A percentile compares a stretch with the other conserved stretches of the same genome.
Evolutionary conservation across 1,140 invertebrate species (phyloP).

Genomic region (Drosophila cardini): DNA sequence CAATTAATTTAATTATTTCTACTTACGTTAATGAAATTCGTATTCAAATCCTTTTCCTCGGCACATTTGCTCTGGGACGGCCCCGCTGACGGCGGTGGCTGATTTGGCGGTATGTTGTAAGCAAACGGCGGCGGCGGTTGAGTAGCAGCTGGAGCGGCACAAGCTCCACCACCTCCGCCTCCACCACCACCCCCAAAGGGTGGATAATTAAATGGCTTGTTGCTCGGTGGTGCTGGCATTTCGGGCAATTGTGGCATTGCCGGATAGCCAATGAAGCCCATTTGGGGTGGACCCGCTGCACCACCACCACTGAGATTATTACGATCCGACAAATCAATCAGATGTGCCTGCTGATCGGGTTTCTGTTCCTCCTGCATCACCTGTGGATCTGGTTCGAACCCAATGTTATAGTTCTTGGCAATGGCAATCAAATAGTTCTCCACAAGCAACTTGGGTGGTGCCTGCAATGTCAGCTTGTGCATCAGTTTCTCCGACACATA

Average conservation of each 20-base stretch:
- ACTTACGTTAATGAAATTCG: conserved; percentile 87
- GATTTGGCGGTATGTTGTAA: conserved; percentile 90
- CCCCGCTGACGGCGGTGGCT: conserved; percentile 30
- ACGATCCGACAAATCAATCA: conserved; percentile 91
- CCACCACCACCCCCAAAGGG: conserved; percentile 57
- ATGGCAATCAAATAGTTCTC: conserved; percentile 99
- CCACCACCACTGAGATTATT: conserved; percentile 87
- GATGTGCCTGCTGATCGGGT: conserved; percentile 88
- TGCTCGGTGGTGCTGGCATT: conserved; percentile 80
- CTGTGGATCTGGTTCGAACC: conserved; percentile 96
- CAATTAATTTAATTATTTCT: not conserved
- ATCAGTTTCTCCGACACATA: conserved; percentile 96
- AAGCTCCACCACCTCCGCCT: conserved; percentile 36
- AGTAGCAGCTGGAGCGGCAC: conserved; percentile 37
- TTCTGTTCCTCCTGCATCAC: conserved; percentile 93
- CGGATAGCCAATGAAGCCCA: conserved; percentile 92
- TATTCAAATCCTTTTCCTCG: conserved; percentile 87
- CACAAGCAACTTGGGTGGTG: conserved; percentile 97
- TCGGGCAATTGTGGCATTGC: conserved; percentile 87
- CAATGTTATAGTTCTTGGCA: conserved; percentile 96
- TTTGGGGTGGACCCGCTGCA: conserved; percentile 86
- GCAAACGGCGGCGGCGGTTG: conserved; percentile 87
- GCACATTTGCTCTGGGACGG: conserved; percentile 78
- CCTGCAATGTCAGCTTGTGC: conserved; percentile 97
- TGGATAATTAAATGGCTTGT: conserved; percentile 84